A percentile compares a stretch with the other conserved stretches of the same genome.
Evolutionary conservation across 2,888 invertebrate genomes (phyloP).

Genomic region (Chrysodeixis includens): DNA sequence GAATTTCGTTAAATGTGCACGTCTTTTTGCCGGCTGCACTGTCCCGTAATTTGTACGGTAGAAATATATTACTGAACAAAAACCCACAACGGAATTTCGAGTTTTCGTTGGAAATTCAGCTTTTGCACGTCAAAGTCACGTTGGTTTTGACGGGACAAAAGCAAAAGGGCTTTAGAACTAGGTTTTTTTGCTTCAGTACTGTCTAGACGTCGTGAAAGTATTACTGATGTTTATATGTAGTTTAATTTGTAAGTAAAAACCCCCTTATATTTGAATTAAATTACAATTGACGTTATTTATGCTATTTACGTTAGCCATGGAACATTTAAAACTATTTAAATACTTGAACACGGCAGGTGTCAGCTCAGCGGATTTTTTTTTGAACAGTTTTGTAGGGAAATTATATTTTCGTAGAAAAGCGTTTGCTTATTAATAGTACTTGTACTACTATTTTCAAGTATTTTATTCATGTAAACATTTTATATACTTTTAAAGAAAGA

Average conservation of each 20-base stretch:
- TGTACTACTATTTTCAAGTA: too few relatives aligned
- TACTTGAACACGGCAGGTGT: too few relatives aligned
- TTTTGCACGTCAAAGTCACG: conserved; percentile 13
- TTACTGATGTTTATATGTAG: conserved; percentile 32
- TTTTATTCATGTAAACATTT: too few relatives aligned
- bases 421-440: too few relatives aligned
- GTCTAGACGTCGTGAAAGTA: conserved; percentile 38
- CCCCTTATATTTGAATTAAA: too few relatives aligned
- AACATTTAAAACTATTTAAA: too few relatives aligned
- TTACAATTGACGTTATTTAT: neutral
- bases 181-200: conserved; percentile 21
- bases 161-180: conserved; percentile 8
- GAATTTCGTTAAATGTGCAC: conserved; percentile 1
- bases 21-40: neutral
- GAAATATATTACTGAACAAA: neutral
- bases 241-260: too few relatives aligned
- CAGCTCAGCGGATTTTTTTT: too few relatives aligned
- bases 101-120: conserved; percentile 12
- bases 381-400: too few relatives aligned
- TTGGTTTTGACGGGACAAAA: conserved; percentile 26
- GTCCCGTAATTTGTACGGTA: neutral
- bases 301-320: too few relatives aligned
- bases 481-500: too few relatives aligned
- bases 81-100: conserved; percentile 1
- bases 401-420: too few relatives aligned